phyloP scores from a whole-genome alignment of 2,888 invertebrate genomes.

The Leucoptera coffeella region DNA sequence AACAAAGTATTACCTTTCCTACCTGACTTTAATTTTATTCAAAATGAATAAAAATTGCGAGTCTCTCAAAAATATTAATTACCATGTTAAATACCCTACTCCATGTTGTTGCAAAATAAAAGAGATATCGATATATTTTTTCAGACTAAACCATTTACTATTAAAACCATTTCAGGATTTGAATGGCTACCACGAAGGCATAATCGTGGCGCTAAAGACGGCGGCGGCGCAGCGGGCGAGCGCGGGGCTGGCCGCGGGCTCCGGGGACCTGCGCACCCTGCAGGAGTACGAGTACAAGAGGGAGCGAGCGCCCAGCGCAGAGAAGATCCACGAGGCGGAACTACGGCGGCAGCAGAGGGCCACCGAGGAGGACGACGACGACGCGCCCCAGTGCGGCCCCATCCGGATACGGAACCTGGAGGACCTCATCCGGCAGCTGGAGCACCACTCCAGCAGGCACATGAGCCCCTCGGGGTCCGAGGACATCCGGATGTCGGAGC shows the following conservation, averaged over 20 bases:
- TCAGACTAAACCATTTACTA: slow-evolving; percentile 44
- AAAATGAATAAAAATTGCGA: too few species aligned
- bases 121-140: too few species aligned
- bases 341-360: slow-evolving; percentile 49
- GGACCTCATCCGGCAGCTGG: slow-evolving; percentile 82
- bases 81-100: too few species aligned
- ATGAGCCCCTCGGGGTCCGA: slow-evolving; percentile 90
- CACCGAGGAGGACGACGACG: slow-evolving; percentile 61
- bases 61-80: too few species aligned
- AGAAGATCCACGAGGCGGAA: slow-evolving; percentile 68
- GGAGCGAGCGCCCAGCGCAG: slow-evolving; percentile 64
- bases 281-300: slow-evolving; percentile 47
- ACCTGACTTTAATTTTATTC: too few species aligned
- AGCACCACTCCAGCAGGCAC: slow-evolving; percentile 79
- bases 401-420: slow-evolving; percentile 86
- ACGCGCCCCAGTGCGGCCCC: slow-evolving; percentile 73
- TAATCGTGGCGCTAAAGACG: slow-evolving; percentile 81
- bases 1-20: too few species aligned
- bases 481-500: slow-evolving; percentile 84
- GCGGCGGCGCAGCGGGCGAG: slow-evolving; percentile 67
- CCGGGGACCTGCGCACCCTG: slow-evolving; percentile 34
- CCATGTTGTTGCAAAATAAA: too few species aligned
- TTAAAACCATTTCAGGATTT: slow-evolving; percentile 69
- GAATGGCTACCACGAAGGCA: slow-evolving; percentile 89
- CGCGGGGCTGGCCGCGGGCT: slow-evolving; percentile 24